Evolutionary conservation across 2,797 vertebrate species (phyloP), one percentile per base, ranked within the genome.

Genomic region (Artibeus lituratus): DNA sequence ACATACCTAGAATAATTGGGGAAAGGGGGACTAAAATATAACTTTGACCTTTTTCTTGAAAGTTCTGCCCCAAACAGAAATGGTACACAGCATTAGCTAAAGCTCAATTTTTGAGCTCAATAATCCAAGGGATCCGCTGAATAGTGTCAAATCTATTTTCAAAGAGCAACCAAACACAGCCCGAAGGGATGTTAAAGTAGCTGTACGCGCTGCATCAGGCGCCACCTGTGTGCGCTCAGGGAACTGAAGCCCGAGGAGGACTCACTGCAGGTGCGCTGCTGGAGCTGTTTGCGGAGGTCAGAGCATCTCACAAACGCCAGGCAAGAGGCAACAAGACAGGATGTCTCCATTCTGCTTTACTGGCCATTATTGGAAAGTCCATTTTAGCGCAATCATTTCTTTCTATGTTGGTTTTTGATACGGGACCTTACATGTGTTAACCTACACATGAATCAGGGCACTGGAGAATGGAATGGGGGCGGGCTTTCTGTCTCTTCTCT

Each of bases 101-200:
- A 92, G 81, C 65, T 96, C 92, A 90, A 95, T 97, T 91, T 96
- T 78, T 94, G 95, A 95, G 73, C 91, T 96, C 94, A 93, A 2
- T 96, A 96, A 95, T 95, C 95, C 95, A 87, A 37, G 85, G 67
- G 90, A 94, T 94, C 91, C 96, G 77, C 97, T 96, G 95, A 96
- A 55, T 94, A 94, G 87, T 96, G n/a, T 94, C 91, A 95, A 92
- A 90, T 97, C 91, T 97, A 82, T 85, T 97, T 95, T 94, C 87
- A 95, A 96, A 96, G 95, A 96, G 95, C 82, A 86, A 12, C 70
- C 88, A 92, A 92, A 91, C 49, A 90, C 77, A 94, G 85, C 84
- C 85, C 8, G 2, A 51, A 95, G 94, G 81, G 94, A 88, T 92
- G 87, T 90, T 93, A 86, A 96, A 95, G 94, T 93, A 95, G 51